Evolutionary conservation across 2,113 vertebrate genomes (phyloP).

Genomic region (Hippocampus mohnikei): DNA sequence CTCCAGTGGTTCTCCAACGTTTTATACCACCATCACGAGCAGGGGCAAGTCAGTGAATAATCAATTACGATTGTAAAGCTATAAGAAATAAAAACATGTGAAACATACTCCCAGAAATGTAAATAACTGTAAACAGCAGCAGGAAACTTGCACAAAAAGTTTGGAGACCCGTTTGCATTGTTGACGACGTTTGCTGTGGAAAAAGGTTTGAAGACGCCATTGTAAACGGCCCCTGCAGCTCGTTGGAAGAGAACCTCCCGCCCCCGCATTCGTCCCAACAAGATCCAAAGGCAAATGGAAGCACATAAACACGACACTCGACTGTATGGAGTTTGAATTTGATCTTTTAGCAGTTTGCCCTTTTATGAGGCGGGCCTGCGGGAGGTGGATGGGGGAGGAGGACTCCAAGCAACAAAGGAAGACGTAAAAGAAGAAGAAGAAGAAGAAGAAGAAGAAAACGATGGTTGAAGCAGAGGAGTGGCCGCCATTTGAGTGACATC

Average conservation of each 20-base stretch:
- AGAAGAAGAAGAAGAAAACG: constrained; percentile 55
- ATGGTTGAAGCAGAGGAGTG: constrained; percentile 51
- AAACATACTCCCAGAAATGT: too few relatives aligned
- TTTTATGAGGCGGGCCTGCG: constrained; percentile 84
- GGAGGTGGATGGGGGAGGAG: constrained; percentile 22
- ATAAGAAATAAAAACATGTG: too few relatives aligned
- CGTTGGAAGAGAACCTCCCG: not conserved
- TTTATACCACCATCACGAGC: too few relatives aligned
- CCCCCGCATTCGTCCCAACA: constrained; percentile 46
- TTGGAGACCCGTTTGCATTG: too few relatives aligned
- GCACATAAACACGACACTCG: constrained; percentile 92
- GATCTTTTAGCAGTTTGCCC: constrained; percentile 90
- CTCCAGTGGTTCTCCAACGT: too few relatives aligned
- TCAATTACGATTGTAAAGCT: too few relatives aligned
- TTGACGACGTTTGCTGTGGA: too few relatives aligned
- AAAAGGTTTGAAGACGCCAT: not conserved
- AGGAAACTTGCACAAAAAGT: too few relatives aligned
- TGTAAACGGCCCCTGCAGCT: not conserved
- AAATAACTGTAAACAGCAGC: too few relatives aligned
- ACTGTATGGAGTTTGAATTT: constrained; percentile 98
- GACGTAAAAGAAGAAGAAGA: constrained; percentile 56
- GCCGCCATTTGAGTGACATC: constrained; percentile 89
- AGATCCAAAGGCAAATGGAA: constrained; percentile 74
- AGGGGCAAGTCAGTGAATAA: too few relatives aligned
- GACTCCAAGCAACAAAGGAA: constrained; percentile 32